Evolutionary conservation across 2,888 invertebrate genomes (phyloP), one percentile per base, ranked within the genome.

Genomic region (Pherbina coryleti): DNA sequence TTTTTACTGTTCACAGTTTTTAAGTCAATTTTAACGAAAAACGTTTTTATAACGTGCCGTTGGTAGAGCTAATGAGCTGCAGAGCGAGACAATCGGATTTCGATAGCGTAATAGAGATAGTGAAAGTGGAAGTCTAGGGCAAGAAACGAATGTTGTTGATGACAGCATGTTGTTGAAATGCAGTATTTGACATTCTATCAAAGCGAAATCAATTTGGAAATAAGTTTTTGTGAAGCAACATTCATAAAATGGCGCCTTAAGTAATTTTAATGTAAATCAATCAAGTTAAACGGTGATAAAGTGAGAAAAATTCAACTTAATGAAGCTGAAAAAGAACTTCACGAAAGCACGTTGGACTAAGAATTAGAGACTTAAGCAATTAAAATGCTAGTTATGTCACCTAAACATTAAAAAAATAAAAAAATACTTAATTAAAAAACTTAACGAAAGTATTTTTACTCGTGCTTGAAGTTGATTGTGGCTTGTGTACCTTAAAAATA

Each of bases 41-140:
- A 73, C 77, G 57, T 79, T 80, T 80, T 80, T 79, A 80, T 80
- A 78, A 80, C 77, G 70, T 73, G 70, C 75, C 77, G 79, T 80
- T 80, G 76, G 72, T 34, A 57, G 17, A 22, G 67, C 14, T 44
- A 69, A 25, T 28, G 28, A 60, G 60, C 28, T 25, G 28, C 3
- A 3, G 67, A 67, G 22, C 44, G 25, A 17, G 14, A 51, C 17
- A 28, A 28, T 22, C 25, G 19, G 44, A 67, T 7, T n/a, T 22
- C 4, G 25, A 19, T 17, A 37, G 64, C 5, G 49, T 7, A 7
- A 25, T 53, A 7, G 25, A 19, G 67, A 67, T 5, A 5, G 17
- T 25, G 37, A 67, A 67, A 37, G 22, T 67, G 22, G 49, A 4
- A 37, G 28, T 4, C 22, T n/a, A 60, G 1, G 11, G 44, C 57